Percentiles rank a stretch among this genome's conserved stretches.
Evolutionary conservation across 1,140 invertebrate species (phyloP).

Genomic region (Drosophila lacertosa): DNA sequence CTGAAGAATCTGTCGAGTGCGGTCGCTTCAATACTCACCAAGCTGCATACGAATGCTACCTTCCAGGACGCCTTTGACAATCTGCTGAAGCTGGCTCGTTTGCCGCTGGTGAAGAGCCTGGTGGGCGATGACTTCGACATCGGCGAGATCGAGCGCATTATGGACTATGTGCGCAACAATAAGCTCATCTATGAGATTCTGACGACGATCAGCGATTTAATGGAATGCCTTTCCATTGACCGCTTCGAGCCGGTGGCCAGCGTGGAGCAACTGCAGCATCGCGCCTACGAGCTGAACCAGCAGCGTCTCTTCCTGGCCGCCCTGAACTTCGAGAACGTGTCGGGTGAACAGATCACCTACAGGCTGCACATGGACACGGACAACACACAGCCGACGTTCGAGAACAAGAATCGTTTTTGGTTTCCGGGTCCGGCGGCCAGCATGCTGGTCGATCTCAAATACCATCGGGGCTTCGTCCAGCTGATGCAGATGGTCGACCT

Average conservation of each 20-base stretch:
- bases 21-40: conserved; percentile 52
- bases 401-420: conserved; percentile 87
- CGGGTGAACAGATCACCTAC: conserved; percentile 83
- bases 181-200: conserved; percentile 67
- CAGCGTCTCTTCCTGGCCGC: conserved; percentile 74
- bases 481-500: conserved; percentile 88
- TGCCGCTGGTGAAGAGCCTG: conserved; percentile 72
- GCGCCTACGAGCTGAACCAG: conserved; percentile 85
- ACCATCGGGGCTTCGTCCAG: conserved; percentile 88
- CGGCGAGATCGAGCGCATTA: conserved; percentile 59
- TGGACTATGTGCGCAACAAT: conserved; percentile 68
- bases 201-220: conserved; percentile 84
- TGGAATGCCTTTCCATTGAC: conserved; percentile 87
- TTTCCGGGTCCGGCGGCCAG: conserved; percentile 87
- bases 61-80: conserved; percentile 73
- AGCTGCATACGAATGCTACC: conserved; percentile 61
- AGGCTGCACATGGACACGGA: conserved; percentile 89
- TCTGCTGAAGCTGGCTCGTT: conserved; percentile 73
- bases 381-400: conserved; percentile 87
- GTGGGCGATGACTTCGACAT: conserved; percentile 74
- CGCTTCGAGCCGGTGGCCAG: conserved; percentile 85
- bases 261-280: conserved; percentile 85
- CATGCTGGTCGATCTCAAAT: conserved; percentile 88
- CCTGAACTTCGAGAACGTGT: conserved; percentile 71
- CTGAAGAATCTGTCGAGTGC: conserved; percentile 72